Percentiles rank a stretch among this genome's conserved stretches.
These are phyloP conservation scores for Eptatretus atami DNA, from an alignment of 2,797 vertebrate species.

Conservation along the genomic window DNA sequence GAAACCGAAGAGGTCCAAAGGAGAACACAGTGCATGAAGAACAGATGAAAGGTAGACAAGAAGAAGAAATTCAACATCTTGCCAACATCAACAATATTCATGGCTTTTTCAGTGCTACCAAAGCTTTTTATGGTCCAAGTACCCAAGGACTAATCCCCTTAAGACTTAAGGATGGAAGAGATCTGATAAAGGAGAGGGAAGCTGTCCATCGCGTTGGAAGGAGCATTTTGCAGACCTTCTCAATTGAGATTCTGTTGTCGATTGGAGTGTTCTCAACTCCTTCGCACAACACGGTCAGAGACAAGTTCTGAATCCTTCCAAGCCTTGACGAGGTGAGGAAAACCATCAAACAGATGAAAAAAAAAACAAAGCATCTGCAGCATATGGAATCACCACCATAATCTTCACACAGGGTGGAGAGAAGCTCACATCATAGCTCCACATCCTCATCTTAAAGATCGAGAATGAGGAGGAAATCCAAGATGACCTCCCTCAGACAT, in stretches of 20 bases:
- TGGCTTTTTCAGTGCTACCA: background rate
- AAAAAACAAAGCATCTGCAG: conserved; percentile 14
- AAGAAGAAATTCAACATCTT: background rate
- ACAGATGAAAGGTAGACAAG: background rate
- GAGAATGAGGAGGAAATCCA: conserved; percentile 10
- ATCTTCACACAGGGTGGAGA: conserved; percentile 11
- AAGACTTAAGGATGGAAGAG: conserved; percentile 9
- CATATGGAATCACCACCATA: conserved; percentile 13
- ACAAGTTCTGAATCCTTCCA: conserved; percentile 13
- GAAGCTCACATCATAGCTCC: conserved; percentile 11
- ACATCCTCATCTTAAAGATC: conserved; percentile 8
- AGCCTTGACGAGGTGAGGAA: conserved; percentile 12
- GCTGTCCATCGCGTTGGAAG: conserved; percentile 10
- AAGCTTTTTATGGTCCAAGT: background rate
- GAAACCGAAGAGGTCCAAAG: background rate
- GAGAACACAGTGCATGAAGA: background rate
- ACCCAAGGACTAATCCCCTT: conserved; percentile 5
- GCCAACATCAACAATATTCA: background rate
- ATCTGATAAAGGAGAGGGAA: conserved; percentile 10
- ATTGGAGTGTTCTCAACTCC: conserved; percentile 11
- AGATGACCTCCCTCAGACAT: conserved; percentile 6
- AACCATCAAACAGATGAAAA: conserved; percentile 16
- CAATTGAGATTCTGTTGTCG: conserved; percentile 9
- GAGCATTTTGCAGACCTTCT: conserved; percentile 12
- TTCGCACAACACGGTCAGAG: conserved; percentile 11